phyloP scores from a whole-genome alignment of 2,113 vertebrate species.

The Trogon melanurus region DNA sequence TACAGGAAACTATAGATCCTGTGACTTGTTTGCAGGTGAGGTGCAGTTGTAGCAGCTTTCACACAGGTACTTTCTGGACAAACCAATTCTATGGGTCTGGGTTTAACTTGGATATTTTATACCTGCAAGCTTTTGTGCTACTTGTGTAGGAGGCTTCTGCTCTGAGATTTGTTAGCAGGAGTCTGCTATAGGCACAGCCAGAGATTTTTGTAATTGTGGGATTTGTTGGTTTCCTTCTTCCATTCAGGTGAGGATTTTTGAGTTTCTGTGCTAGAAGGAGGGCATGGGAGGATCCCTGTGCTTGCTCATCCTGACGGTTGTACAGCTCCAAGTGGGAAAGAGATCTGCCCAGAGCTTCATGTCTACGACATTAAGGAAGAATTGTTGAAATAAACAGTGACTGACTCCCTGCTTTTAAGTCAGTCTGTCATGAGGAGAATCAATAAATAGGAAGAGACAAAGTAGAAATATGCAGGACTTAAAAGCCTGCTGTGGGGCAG shows the following conservation, averaged over 20 bases:
- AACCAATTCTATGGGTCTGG: background rate
- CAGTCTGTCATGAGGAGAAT: background rate
- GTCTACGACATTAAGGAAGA: background rate
- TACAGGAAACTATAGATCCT: background rate
- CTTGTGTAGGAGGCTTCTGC: fast-evolving
- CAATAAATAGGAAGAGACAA: background rate
- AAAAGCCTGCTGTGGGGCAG: background rate
- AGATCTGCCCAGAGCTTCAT: background rate
- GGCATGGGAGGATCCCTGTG: background rate
- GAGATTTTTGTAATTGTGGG: background rate
- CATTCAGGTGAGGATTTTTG: background rate
- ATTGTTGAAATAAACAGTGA: background rate
- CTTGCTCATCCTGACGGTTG: background rate
- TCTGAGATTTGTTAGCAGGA: background rate
- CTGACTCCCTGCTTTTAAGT: background rate
- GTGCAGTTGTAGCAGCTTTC: background rate
- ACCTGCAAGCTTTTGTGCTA: background rate
- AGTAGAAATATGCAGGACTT: background rate
- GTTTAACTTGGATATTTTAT: background rate
- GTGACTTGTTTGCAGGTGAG: background rate
- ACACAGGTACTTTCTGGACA: background rate
- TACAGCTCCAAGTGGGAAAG: background rate
- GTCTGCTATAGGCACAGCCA: background rate
- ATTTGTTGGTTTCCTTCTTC: background rate
- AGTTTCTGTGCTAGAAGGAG: background rate